These are phyloP conservation scores for Macheiramphus alcinus DNA, from an alignment of 2,113 vertebrate genomes.

Conservation along the genomic window DNA sequence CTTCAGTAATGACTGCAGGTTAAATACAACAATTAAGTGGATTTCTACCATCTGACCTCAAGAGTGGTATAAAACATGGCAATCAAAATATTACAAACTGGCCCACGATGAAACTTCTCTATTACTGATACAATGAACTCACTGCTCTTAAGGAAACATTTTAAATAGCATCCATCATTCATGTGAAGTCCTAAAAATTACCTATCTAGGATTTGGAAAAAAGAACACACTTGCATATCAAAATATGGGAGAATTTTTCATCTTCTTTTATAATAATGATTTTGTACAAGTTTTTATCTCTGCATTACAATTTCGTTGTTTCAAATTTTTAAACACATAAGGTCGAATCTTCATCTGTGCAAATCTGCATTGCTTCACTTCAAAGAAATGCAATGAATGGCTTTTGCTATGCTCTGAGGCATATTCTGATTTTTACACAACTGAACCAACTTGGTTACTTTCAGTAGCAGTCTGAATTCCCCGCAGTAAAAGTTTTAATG, in stretches of 20 bases:
- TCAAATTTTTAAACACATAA: not conserved
- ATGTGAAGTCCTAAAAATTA: not conserved
- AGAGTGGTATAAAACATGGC: not conserved
- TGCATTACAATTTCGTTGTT: not conserved
- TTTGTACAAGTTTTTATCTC: not conserved
- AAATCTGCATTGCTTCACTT: not conserved
- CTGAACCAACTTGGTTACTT: not conserved
- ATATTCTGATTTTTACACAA: not conserved
- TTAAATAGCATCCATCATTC: constrained; percentile 14
- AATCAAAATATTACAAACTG: not conserved
- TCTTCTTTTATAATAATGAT: not conserved
- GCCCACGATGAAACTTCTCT: not conserved
- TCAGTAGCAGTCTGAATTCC: not conserved
- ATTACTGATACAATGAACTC: not conserved
- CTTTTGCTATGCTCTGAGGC: not conserved
- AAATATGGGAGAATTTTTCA: not conserved
- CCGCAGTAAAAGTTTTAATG: not conserved
- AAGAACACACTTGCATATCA: not conserved
- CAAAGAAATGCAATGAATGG: not conserved
- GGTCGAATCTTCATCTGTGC: not conserved
- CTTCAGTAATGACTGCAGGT: not conserved
- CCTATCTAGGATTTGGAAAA: not conserved
- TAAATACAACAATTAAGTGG: not conserved
- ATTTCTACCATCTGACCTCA: not conserved
- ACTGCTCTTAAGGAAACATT: constrained; percentile 23